These are phyloP conservation scores for Araneus ventricosus DNA, from an alignment of 1,140 invertebrate species.

Conservation along the genomic window DNA sequence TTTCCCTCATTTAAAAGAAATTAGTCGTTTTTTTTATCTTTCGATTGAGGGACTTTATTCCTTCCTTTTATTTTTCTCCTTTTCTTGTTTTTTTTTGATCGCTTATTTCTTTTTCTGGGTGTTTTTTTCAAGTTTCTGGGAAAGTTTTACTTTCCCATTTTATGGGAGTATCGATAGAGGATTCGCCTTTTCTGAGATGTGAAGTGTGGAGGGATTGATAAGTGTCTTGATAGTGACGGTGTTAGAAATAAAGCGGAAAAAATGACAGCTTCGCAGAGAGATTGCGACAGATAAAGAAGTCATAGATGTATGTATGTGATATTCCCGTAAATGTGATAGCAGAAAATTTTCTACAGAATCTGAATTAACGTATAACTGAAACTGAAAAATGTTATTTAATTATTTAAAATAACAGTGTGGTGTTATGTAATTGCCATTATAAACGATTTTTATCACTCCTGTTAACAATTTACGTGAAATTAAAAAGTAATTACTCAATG, in stretches of 20 bases:
- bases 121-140: background rate
- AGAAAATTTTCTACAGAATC: no score
- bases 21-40: background rate
- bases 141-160: background rate
- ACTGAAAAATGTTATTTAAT: no score
- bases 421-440: no score
- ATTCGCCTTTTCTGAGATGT: background rate
- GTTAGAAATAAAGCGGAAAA: background rate
- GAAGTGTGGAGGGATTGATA: background rate
- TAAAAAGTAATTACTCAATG: no score
- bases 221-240: background rate
- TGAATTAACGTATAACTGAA: no score
- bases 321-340: no score
- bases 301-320: no score
- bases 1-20: slow-evolving; percentile 24
- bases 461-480: no score
- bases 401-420: no score
- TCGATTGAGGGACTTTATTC: background rate
- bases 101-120: background rate
- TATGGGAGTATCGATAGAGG: background rate
- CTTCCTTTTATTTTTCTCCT: background rate
- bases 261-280: background rate
- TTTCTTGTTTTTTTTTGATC: background rate
- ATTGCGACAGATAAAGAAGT: background rate
- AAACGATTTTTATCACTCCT: no score